Conservation (phyloP, 2,113 vertebrate species). For the Neotoma lepida region DNA sequence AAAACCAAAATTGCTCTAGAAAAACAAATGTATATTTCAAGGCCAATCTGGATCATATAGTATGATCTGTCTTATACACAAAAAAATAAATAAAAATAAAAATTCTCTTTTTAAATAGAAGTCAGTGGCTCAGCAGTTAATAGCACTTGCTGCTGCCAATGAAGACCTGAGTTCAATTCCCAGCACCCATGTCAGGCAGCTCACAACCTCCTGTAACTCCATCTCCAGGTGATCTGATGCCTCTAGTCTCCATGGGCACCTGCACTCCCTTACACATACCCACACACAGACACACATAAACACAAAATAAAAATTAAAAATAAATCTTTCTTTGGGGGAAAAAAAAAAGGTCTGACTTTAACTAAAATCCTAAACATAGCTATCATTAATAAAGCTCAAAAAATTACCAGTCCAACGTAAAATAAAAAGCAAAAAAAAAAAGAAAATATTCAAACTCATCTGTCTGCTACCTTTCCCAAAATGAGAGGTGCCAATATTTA, state of each 20-base stretch:
- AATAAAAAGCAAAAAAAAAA: background rate
- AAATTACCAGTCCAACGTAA: background rate
- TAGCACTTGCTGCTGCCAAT: background rate
- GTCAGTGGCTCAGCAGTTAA: background rate
- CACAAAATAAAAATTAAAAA: background rate
- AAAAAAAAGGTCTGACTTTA: background rate
- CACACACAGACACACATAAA: background rate
- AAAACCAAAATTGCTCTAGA: background rate
- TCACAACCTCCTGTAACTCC: background rate
- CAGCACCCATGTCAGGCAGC: background rate
- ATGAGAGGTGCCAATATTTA: background rate
- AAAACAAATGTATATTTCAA: background rate
- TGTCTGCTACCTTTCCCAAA: background rate
- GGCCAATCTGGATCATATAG: background rate
- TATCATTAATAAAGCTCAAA: background rate
- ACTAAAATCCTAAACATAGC: background rate
- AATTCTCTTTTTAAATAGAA: background rate
- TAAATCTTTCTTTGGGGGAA: background rate
- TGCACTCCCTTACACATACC: background rate
- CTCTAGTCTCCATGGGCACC: background rate
- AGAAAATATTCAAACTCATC: background rate
- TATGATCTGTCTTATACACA: background rate
- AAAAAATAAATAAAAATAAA: background rate
- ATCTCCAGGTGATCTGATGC: background rate
- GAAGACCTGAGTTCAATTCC: too few relatives aligned